These are phyloP conservation scores for Phthorimaea operculella DNA, from an alignment of 1,140 invertebrate genomes.

Conservation along the genomic window DNA sequence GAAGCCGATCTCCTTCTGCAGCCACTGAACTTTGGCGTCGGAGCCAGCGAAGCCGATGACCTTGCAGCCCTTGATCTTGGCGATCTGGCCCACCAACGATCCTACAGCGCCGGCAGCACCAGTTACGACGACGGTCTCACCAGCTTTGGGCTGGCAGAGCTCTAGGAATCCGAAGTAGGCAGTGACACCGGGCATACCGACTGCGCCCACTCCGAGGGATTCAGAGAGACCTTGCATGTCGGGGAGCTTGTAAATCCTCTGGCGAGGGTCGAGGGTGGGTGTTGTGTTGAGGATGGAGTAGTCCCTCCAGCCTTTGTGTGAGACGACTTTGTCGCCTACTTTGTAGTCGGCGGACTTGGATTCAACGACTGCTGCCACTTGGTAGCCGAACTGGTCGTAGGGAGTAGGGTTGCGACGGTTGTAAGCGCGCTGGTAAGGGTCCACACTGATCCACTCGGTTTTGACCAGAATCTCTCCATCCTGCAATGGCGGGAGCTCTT, in stretches of 20 bases:
- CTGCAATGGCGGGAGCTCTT: constrained; percentile 49
- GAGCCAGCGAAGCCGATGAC: constrained; percentile 79
- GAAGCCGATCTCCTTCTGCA: constrained; percentile 71
- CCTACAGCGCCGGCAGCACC: constrained; percentile 78
- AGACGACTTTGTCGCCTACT: constrained; percentile 67
- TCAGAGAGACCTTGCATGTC: constrained; percentile 36
- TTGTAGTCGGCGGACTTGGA: constrained; percentile 58
- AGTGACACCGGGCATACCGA: constrained; percentile 67
- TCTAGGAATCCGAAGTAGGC: constrained; percentile 80
- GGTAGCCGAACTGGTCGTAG: constrained; percentile 54
- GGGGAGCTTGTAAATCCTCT: constrained; percentile 35
- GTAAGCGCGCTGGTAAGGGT: constrained; percentile 64
- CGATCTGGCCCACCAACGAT: constrained; percentile 79
- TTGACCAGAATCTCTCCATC: constrained; percentile 60
- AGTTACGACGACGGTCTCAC: constrained; percentile 76
- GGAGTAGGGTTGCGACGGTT: constrained; percentile 23
- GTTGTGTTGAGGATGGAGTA: constrained; percentile 45
- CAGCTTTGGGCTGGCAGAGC: constrained; percentile 74
- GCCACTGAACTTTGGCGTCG: constrained; percentile 74
- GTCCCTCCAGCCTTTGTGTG: constrained; percentile 70
- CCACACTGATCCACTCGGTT: constrained; percentile 65
- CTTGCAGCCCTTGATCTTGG: constrained; percentile 74
- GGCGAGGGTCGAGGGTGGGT: not conserved
- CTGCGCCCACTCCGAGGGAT: constrained; percentile 36
- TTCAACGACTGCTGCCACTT: constrained; percentile 47